A percentile compares a stretch with the other conserved stretches of the same genome.
phyloP scores from a whole-genome alignment of 2,888 invertebrate species.

The Physocephala rufipes region DNA sequence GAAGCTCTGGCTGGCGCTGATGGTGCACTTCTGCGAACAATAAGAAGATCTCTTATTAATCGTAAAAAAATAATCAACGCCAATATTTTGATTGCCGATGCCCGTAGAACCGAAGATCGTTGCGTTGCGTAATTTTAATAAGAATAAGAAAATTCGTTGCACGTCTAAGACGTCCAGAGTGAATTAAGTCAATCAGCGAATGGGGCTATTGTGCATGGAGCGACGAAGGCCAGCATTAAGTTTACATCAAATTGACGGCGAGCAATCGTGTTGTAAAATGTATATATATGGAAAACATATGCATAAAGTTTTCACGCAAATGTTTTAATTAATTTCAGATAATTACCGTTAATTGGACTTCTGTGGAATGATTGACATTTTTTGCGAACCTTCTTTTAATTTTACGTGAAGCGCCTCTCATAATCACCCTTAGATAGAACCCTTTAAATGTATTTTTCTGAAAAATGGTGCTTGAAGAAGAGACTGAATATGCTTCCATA shows the following conservation, averaged over 20 bases:
- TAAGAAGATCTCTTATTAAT: constrained; percentile 37
- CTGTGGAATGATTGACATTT: too few species aligned
- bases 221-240: constrained; percentile 2
- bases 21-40: constrained; percentile 33
- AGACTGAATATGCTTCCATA: too few species aligned
- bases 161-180: constrained; percentile 30
- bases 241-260: background rate
- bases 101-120: too few species aligned
- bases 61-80: constrained; percentile 30
- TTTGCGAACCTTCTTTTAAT: too few species aligned
- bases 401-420: too few species aligned
- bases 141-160: background rate
- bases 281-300: background rate
- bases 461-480: too few species aligned
- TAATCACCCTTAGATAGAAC: too few species aligned
- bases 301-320: background rate
- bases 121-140: constrained; percentile 37
- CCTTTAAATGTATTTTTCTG: too few species aligned
- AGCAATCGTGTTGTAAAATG: background rate
- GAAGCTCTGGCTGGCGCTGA: constrained; percentile 29
- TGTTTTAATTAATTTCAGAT: too few species aligned
- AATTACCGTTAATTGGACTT: too few species aligned
- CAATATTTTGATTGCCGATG: constrained; percentile 10
- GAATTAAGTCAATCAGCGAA: constrained; percentile 39
- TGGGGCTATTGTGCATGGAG: constrained; percentile 5